Conservation (phyloP, 2,888 invertebrate species). For the Epinotia bilunana region DNA sequence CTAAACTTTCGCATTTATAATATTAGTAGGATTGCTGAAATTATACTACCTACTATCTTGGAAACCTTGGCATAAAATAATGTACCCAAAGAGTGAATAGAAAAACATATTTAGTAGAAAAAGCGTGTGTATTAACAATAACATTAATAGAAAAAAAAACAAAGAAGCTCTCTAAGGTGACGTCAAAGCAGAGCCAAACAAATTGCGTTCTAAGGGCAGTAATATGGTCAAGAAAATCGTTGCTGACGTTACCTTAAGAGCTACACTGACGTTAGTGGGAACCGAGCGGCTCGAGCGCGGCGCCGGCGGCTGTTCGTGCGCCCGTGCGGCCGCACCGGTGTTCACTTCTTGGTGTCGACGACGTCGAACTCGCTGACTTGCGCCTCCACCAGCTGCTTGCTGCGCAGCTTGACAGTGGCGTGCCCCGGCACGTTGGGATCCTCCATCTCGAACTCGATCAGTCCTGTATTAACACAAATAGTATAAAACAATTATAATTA, state of each 20-base stretch:
- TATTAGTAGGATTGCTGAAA: no score
- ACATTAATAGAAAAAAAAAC: neutral
- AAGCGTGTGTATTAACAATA: neutral
- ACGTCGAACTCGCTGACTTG: conserved; percentile 81
- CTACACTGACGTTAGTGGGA: neutral
- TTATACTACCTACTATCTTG: no score
- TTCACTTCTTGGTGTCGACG: conserved; percentile 64
- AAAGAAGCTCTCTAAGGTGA: neutral
- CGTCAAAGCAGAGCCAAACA: neutral
- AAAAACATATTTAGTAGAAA: neutral
- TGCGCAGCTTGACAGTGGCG: conserved; percentile 78
- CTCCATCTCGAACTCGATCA: conserved; percentile 81
- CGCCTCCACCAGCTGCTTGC: conserved; percentile 82
- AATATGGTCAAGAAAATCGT: neutral
- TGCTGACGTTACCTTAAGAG: no score
- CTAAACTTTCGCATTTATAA: no score
- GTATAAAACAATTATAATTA: neutral
- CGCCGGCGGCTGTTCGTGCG: no score
- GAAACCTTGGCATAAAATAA: neutral
- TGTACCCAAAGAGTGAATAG: neutral
- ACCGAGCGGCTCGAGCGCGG: neutral
- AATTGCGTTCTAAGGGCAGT: neutral
- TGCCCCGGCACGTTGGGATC: conserved; percentile 82
- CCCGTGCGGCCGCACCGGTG: neutral
- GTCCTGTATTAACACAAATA: conserved; percentile 57